phyloP scores from a whole-genome alignment of 2,113 vertebrate species.

The Corydoras maculifer region DNA sequence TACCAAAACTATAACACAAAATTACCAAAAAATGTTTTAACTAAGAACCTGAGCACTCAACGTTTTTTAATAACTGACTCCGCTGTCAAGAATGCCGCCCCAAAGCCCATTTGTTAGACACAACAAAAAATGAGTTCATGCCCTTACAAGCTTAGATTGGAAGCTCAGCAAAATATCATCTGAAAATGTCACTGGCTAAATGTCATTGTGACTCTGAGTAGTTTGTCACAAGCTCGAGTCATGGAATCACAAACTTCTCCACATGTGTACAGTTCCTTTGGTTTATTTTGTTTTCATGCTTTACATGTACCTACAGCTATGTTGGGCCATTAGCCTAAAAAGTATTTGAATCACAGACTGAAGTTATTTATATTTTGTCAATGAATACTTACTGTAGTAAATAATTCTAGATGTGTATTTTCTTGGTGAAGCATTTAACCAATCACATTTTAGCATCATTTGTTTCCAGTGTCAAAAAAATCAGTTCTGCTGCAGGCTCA shows the following conservation, averaged over 20 bases:
- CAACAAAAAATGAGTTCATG: constrained; percentile 29
- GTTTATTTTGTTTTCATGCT: not conserved
- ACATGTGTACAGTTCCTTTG: no score
- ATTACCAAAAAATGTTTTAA: not conserved
- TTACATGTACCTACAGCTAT: no score
- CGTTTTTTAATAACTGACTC: not conserved
- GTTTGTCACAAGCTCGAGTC: not conserved
- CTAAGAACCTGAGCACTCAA: not conserved
- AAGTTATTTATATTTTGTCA: no score
- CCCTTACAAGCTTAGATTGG: constrained; percentile 29
- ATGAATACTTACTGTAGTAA: no score
- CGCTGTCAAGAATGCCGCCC: not conserved
- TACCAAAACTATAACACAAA: not conserved
- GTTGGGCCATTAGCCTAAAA: no score
- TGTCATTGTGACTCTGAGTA: constrained; percentile 22
- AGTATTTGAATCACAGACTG: not conserved
- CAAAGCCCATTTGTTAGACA: not conserved
- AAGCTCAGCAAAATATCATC: constrained; percentile 31
- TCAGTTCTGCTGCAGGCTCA: no score
- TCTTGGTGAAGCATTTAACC: no score
- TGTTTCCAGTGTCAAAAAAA: no score
- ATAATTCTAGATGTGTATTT: no score
- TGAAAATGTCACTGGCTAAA: constrained; percentile 43
- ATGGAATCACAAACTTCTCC: not conserved
- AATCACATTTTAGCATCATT: no score